phyloP scores from a whole-genome alignment of 2,113 vertebrate species.

The Corvus cornix region DNA sequence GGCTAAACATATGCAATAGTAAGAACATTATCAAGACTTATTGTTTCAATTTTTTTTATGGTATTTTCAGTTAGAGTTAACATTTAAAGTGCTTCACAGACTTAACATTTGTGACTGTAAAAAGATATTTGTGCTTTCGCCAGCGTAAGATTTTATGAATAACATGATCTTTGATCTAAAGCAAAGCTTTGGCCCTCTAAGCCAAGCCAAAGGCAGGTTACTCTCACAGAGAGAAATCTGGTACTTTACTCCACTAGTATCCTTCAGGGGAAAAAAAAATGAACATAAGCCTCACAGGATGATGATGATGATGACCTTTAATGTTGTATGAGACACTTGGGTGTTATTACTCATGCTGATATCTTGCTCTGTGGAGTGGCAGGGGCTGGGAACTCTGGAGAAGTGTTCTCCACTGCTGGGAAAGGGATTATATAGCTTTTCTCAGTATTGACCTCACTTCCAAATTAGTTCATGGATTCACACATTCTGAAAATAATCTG shows the following conservation, averaged over 20 bases:
- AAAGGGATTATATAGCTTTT: neutral
- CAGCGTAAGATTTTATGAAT: conserved; percentile 12
- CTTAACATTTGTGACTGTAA: neutral
- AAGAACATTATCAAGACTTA: neutral
- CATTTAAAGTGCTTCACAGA: neutral
- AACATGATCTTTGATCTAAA: neutral
- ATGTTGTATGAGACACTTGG: neutral
- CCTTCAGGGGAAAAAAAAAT: neutral
- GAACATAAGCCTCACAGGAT: neutral
- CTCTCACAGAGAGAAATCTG: neutral
- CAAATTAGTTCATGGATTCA: conserved; percentile 27
- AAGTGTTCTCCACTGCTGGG: neutral
- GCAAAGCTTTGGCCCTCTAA: neutral
- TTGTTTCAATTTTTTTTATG: neutral
- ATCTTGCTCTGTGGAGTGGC: neutral
- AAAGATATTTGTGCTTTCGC: neutral
- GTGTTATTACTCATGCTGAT: conserved; percentile 5
- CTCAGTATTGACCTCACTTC: conserved; percentile 10
- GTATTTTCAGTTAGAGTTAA: neutral
- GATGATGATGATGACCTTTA: conserved; percentile 19
- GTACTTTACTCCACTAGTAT: neutral
- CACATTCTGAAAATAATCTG: conserved; percentile 29
- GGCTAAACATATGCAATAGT: neutral
- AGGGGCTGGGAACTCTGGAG: neutral
- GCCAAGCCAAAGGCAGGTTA: neutral